Evolutionary conservation across 2,797 vertebrate species (phyloP), one percentile per base, ranked within the genome.

Genomic region (Odontamblyopus rebecca): DNA sequence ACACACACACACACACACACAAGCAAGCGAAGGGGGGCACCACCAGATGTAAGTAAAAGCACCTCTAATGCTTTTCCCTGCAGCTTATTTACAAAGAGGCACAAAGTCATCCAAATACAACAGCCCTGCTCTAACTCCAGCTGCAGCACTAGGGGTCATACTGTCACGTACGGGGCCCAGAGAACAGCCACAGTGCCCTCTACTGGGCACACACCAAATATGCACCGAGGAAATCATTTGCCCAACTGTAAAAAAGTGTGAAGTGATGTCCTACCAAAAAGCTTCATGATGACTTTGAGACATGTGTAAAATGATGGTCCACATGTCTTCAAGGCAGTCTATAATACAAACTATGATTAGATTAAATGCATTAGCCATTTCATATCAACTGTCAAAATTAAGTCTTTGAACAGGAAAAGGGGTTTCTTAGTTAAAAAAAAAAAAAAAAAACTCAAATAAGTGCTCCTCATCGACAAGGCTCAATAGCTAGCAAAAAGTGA

Each of bases 171-270:
- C 12, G 26, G 13, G 75, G 18, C 62, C 16, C 73, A 80, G 1
- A 83, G 75, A 91, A 92, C 61, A 84, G 60, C 90, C 90, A 89
- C 83, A 94, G 89, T 93, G 92, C 92, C 92, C 92, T 93, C 94
- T 94, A 87, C 88, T 92, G 94, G 90, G 63, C 16, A 79, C 44
- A 80, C 1, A 67, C 13, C 57, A 29, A 70, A 68, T 8, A 73
- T 11, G 23, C 61, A 83, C 62, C 51, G 59, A 68, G 69, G 32
- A 44, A 48, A 48, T 59, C 1, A 11, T 26, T 3, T 26, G 23
- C 19, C 11, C 54, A 13, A 26, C 0, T 11, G 5, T 26, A 56
- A 53, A 19, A 53, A n/a, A 44, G 11, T 12, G 41, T 44, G 41
- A 44, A 11, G 41, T 44, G 41, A 44, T 2, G 41, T 44, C 41